phyloP scores from a whole-genome alignment of 2,113 vertebrate species.

The Amblyopsis rosae region DNA sequence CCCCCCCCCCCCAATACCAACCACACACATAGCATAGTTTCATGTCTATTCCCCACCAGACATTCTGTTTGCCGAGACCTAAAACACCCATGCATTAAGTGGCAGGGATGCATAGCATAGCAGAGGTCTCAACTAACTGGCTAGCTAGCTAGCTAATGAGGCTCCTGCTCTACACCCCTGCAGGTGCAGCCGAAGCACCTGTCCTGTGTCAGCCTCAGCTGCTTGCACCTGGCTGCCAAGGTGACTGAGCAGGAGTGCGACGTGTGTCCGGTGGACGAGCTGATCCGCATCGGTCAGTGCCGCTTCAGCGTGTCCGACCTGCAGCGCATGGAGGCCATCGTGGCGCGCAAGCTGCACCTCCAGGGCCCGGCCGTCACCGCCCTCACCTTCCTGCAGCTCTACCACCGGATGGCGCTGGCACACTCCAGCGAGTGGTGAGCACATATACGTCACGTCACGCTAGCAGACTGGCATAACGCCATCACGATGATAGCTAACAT shows the following conservation, averaged over 20 bases:
- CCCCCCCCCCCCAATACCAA: too few relatives aligned
- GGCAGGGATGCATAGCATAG: too few relatives aligned
- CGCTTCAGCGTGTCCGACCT: constrained; percentile 95
- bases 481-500: neutral
- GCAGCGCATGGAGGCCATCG: constrained; percentile 94
- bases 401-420: constrained; percentile 84
- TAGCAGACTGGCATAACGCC: neutral
- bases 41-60: too few relatives aligned
- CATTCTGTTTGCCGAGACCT: too few relatives aligned
- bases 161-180: neutral
- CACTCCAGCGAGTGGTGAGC: constrained; percentile 89
- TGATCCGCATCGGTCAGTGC: constrained; percentile 96
- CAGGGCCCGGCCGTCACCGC: constrained; percentile 94
- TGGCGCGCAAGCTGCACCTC: constrained; percentile 92
- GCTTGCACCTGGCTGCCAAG: constrained; percentile 89
- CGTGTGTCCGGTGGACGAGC: constrained; percentile 83
- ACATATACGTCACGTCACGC: neutral
- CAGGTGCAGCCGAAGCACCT: constrained; percentile 96
- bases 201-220: constrained; percentile 94
- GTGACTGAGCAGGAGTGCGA: constrained; percentile 89
- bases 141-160: neutral
- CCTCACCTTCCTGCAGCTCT: constrained; percentile 97
- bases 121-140: too few relatives aligned
- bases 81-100: neutral
- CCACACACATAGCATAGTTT: too few relatives aligned